Evolutionary conservation across 2,113 vertebrate genomes (phyloP), one percentile per base, ranked within the genome.

Genomic region (Pachypanchax playfairii): DNA sequence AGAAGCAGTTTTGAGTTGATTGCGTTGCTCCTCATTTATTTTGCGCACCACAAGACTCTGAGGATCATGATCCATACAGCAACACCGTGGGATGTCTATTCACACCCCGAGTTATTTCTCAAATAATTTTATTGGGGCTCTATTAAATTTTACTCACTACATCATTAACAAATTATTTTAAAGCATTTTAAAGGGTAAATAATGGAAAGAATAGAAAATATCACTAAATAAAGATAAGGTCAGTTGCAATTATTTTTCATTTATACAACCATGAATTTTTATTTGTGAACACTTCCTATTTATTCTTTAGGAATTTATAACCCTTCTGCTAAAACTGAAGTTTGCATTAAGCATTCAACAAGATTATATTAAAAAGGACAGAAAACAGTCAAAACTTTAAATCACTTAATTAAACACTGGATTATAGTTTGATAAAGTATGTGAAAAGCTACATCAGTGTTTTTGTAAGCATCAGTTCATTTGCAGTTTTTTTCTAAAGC

Each of bases 1-100:
- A 55, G 68, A 68, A 46, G 48, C 57, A 33, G 76, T 80, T 80
- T 73, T 57, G 62, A 73, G 51, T 75, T 87, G 80, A 87, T 85
- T 81, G 73, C 62, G 59, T 78, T 80, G 39, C 69, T 69, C 39
- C 69, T 85, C 65, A 63, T 82, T 83, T 70, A 58, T 61, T 81
- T 73, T 84, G 66, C 43, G 29, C 63, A 46, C 24, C 61, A 44
- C 14, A 33, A 74, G 67, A 77, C 51, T 36, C 20, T 1, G 50
- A 51, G 41, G 48, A 70, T 48, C 5, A 17, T 24, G 50, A 80
- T 55, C 67, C 12, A 65, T 63, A 47, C 50, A 13, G n/a, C 39
- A 44, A 28, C 26, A 24, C 26, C 0, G 11, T 36, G 38, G 22
- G 20, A 28, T 38, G 28, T 78, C 21, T 48, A 63, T 47, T 31